Conservation (phyloP, 2,113 vertebrate species). For the Nothocercus julius region DNA sequence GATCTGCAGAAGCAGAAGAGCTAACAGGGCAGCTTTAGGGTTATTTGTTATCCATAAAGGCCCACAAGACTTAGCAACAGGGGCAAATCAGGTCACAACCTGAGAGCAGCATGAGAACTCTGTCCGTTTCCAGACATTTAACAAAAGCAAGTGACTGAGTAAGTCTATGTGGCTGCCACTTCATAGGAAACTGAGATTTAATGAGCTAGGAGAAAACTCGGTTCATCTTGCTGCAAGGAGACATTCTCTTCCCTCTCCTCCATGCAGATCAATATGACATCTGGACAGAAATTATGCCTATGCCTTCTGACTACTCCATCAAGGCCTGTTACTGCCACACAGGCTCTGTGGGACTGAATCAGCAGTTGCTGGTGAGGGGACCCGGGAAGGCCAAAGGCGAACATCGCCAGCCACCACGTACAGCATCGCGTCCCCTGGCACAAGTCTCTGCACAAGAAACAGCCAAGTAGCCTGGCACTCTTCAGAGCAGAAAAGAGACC, state of each 20-base stretch:
- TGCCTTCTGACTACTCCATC: not conserved
- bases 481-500: not conserved
- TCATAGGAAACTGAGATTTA: not conserved
- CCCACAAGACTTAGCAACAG: not conserved
- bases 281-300: not conserved
- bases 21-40: not conserved
- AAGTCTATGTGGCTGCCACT: not conserved
- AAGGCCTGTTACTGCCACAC: not conserved
- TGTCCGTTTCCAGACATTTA: not conserved
- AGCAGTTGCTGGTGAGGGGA: not conserved
- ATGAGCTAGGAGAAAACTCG: not conserved
- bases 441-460: not conserved
- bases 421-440: accelerated
- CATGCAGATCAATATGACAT: not conserved
- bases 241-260: not conserved
- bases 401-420: not conserved
- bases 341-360: not conserved
- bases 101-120: not conserved
- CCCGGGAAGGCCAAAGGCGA: not conserved
- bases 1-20: not conserved
- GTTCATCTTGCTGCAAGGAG: not conserved
- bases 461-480: not conserved
- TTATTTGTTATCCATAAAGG: not conserved
- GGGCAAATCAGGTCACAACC: not conserved
- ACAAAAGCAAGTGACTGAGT: not conserved